Evolutionary conservation across 2,888 invertebrate genomes (phyloP).

Genomic region (Heliconius aoede): DNA sequence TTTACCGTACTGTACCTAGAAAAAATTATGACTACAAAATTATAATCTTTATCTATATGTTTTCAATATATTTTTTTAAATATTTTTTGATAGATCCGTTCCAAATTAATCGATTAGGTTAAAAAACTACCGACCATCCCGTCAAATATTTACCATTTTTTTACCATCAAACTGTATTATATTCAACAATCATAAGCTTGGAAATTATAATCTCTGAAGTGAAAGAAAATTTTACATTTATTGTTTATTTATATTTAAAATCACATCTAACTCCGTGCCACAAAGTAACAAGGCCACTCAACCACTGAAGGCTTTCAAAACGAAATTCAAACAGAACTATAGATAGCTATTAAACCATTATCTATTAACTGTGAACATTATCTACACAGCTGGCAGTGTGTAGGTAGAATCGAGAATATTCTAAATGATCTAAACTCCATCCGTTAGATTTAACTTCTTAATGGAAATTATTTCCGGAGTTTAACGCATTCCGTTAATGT

Average conservation of each 20-base stretch:
- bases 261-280: neutral
- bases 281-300: neutral
- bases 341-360: slow-evolving; percentile 31
- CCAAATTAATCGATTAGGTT: too few species aligned
- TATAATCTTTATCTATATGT: too few species aligned
- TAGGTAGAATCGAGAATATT: slow-evolving; percentile 34
- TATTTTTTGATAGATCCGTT: too few species aligned
- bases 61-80: too few species aligned
- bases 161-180: too few species aligned
- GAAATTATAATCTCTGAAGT: too few species aligned
- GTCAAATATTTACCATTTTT: too few species aligned
- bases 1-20: neutral
- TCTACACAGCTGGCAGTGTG: slow-evolving; percentile 34
- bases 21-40: too few species aligned
- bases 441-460: slow-evolving; percentile 35
- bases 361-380: slow-evolving; percentile 37
- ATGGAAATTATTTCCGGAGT: slow-evolving; percentile 22
- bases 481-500: slow-evolving; percentile 2
- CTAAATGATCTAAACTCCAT: slow-evolving; percentile 29
- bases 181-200: too few species aligned
- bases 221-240: too few species aligned
- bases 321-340: slow-evolving; percentile 23
- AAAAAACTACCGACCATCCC: too few species aligned
- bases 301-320: slow-evolving; percentile 29
- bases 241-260: too few species aligned